A percentile compares a stretch with the other conserved stretches of the same genome.
Conservation (phyloP, 2,113 vertebrate species). For the Arvicanthis niloticus region DNA sequence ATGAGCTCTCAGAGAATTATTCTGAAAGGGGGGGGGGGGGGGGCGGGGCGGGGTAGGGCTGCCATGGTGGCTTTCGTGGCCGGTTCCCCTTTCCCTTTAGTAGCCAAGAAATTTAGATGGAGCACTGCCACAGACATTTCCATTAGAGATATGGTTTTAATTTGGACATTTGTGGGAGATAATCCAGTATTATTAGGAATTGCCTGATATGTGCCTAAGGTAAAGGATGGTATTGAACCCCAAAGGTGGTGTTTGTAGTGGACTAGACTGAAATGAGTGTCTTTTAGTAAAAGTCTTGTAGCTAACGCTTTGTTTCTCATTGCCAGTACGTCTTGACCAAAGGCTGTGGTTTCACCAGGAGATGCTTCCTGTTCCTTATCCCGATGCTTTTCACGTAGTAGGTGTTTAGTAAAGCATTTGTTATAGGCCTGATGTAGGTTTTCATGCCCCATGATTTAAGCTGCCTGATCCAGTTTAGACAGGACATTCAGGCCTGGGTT, state of each 20-base stretch:
- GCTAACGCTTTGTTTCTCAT: not conserved
- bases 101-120: slow-evolving; percentile 32
- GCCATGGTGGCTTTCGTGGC: not conserved
- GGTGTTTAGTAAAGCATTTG: not conserved
- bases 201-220: not conserved
- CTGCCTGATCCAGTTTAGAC: slow-evolving; percentile 3
- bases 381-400: not conserved
- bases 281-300: slow-evolving; percentile 9
- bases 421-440: not conserved
- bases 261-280: not conserved
- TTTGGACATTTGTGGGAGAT: slow-evolving; percentile 13
- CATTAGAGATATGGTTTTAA: slow-evolving; percentile 15
- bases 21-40: too few species aligned
- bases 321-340: not conserved
- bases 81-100: not conserved
- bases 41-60: too few species aligned
- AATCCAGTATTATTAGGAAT: slow-evolving; percentile 24
- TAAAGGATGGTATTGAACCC: not conserved
- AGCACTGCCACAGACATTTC: not conserved
- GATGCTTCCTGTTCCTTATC: not conserved
- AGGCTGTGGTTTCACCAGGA: not conserved
- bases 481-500: not conserved
- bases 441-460: not conserved
- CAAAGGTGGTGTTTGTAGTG: not conserved
- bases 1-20: not conserved